Evolutionary conservation across 1,140 invertebrate species (phyloP).

Genomic region (Dreissena rostriformis): DNA sequence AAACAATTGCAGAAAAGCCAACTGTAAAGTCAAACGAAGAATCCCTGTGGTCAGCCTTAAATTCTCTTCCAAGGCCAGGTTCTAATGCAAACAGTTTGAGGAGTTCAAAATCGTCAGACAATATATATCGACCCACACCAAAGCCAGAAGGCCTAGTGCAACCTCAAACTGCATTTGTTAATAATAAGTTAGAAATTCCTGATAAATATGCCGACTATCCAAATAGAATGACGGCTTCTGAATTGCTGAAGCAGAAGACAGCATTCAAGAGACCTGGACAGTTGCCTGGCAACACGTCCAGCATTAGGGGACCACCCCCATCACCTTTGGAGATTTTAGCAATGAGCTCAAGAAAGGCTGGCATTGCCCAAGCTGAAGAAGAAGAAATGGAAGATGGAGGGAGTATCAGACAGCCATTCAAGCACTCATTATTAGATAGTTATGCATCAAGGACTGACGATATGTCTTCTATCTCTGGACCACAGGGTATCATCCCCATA

Average conservation of each 20-base stretch:
- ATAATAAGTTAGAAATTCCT: constrained; percentile 12
- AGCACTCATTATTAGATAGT: not conserved
- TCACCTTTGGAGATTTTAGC: constrained; percentile 49
- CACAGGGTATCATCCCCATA: no score
- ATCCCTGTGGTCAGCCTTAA: not conserved
- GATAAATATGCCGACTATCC: constrained; percentile 52
- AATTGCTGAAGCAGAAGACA: constrained; percentile 21
- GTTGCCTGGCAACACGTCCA: not conserved
- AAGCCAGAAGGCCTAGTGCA: not conserved
- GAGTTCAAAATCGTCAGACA: not conserved
- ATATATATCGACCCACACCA: not conserved
- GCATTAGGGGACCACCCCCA: constrained; percentile 27
- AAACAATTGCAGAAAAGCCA: not conserved
- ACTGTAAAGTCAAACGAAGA: not conserved
- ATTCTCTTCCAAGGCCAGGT: not conserved
- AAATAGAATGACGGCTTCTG: constrained; percentile 1
- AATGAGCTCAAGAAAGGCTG: constrained; percentile 24
- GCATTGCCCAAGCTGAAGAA: constrained; percentile 6
- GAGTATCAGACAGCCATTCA: not conserved
- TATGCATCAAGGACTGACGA: no score
- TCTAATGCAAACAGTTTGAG: not conserved
- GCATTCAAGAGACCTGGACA: not conserved
- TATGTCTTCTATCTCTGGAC: no score
- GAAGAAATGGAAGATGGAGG: not conserved
- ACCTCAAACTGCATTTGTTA: not conserved